A percentile compares a stretch with the other conserved stretches of the same genome.
Conservation (phyloP, 2,888 invertebrate genomes). For the Scaptomyza flava region DNA sequence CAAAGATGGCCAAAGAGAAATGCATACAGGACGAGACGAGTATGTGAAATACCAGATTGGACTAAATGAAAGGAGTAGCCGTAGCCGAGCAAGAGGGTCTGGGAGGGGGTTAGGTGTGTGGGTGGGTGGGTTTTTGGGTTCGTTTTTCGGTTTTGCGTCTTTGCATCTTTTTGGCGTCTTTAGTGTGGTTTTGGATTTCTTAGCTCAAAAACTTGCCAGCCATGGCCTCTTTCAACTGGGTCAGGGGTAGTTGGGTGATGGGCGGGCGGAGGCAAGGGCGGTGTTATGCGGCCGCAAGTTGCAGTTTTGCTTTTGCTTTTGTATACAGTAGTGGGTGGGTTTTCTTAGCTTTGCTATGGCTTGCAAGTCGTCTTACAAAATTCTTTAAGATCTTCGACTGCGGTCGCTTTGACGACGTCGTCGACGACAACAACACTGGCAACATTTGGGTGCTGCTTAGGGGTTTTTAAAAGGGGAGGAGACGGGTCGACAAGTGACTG, state of each 20-base stretch:
- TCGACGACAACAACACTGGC: constrained; percentile 43
- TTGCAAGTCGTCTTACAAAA: constrained; percentile 68
- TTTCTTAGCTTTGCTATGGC: constrained; percentile 47
- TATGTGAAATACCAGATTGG: constrained; percentile 57
- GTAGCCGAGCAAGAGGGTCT: not conserved
- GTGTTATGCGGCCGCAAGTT: constrained; percentile 47
- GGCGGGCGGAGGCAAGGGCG: not conserved
- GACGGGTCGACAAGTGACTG: constrained; percentile 19
- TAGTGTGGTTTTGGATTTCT: constrained; percentile 80
- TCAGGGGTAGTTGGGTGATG: not conserved
- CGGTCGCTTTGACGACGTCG: constrained; percentile 80
- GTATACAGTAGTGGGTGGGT: constrained; percentile 25
- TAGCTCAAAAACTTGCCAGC: constrained; percentile 68
- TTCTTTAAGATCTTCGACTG: constrained; percentile 81
- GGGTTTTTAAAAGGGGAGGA: not conserved
- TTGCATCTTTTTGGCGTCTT: constrained; percentile 74
- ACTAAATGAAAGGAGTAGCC: constrained; percentile 47
- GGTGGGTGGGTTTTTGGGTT: constrained; percentile 37
- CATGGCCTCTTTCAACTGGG: constrained; percentile 13
- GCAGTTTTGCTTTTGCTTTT: constrained; percentile 63
- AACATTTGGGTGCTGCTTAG: not conserved
- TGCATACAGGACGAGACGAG: constrained; percentile 34
- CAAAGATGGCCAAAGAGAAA: constrained; percentile 53
- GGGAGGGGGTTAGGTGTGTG: too few species aligned
- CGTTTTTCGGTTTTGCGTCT: constrained; percentile 49